These are phyloP conservation scores for Macroramphosus scolopax DNA, from an alignment of 2,797 vertebrate species.

Conservation along the genomic window DNA sequence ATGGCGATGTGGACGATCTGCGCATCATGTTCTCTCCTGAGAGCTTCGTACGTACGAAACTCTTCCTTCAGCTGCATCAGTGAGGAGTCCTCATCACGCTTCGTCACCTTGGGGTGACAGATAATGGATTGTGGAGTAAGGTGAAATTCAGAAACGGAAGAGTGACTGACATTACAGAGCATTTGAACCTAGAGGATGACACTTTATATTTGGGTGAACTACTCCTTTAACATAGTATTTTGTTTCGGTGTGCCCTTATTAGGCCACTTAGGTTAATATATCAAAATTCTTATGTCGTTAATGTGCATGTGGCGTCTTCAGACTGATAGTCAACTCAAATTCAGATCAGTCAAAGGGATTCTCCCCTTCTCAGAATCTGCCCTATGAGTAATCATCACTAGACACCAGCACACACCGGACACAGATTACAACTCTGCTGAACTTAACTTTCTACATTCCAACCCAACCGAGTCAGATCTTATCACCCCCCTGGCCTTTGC, in stretches of 20 bases:
- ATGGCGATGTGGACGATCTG: conserved; percentile 98
- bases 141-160: no score
- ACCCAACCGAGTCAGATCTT: no score
- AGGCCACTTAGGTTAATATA: no score
- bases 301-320: conserved; percentile 56
- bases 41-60: conserved; percentile 92
- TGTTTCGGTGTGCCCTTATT: no score
- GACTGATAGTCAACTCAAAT: conserved; percentile 59
- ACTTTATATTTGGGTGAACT: background rate
- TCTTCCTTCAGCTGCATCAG: conserved; percentile 97
- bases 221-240: no score
- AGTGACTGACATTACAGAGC: no score
- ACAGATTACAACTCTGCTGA: background rate
- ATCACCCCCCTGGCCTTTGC: no score
- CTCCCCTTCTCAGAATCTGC: conserved; percentile 90
- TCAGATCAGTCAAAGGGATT: conserved; percentile 74
- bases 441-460: no score
- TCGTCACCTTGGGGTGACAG: conserved; percentile 83
- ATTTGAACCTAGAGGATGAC: no score
- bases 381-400: conserved; percentile 94
- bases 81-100: conserved; percentile 96
- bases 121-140: no score
- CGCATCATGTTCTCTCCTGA: conserved; percentile 93
- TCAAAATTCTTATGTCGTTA: no score
- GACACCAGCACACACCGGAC: conserved; percentile 67